Conservation (phyloP, 2,888 invertebrate species). For the Sphaerophoria rueppellii region DNA sequence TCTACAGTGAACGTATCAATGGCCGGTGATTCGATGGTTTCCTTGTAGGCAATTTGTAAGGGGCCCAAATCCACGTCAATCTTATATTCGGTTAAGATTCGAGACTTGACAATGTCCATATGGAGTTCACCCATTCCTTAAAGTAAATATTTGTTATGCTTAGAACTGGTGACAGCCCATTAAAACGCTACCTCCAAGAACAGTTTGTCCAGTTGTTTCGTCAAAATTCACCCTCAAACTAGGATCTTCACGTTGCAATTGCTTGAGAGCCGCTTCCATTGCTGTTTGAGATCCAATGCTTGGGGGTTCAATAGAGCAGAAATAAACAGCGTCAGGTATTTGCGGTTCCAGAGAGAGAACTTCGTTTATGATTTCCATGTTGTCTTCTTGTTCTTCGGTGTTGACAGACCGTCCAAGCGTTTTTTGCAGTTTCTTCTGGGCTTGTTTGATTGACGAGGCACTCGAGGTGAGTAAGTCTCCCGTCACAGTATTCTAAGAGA, state of each 20-base stretch:
- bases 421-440: slow-evolving; percentile 82
- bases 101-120: slow-evolving; percentile 94
- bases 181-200: slow-evolving; percentile 86
- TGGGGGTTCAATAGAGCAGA: slow-evolving; percentile 97
- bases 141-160: background rate
- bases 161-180: background rate
- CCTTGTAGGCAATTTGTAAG: slow-evolving; percentile 95
- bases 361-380: slow-evolving; percentile 75
- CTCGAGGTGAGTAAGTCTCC: slow-evolving; percentile 89
- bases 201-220: slow-evolving; percentile 92
- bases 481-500: slow-evolving; percentile 84
- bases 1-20: slow-evolving; percentile 77
- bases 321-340: slow-evolving; percentile 97
- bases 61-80: slow-evolving; percentile 95
- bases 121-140: slow-evolving; percentile 97
- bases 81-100: slow-evolving; percentile 93
- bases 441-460: slow-evolving; percentile 84
- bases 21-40: slow-evolving; percentile 84
- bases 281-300: slow-evolving; percentile 88
- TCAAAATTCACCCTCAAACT: slow-evolving; percentile 90
- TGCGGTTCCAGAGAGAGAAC: slow-evolving; percentile 84
- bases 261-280: slow-evolving; percentile 90
- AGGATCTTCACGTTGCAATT: slow-evolving; percentile 95
- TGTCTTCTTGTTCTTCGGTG: slow-evolving; percentile 78
- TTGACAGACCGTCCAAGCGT: slow-evolving; percentile 72